Evolutionary conservation across 2,888 invertebrate species (phyloP).

Genomic region (Hermaeophaga mercurialis): DNA sequence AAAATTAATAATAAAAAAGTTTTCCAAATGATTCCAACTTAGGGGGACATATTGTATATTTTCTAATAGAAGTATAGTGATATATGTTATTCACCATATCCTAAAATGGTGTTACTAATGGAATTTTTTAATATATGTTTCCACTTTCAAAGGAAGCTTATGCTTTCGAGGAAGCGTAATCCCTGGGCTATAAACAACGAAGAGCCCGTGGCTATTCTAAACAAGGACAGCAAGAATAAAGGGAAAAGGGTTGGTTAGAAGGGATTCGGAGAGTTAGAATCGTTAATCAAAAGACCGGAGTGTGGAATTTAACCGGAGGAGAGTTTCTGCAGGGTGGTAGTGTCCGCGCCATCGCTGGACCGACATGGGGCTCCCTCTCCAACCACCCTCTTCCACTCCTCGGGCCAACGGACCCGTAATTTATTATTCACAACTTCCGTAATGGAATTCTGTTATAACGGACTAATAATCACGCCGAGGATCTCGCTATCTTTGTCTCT

Average conservation of each 20-base stretch:
- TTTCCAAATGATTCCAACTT: too few species aligned
- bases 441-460: constrained; percentile 53
- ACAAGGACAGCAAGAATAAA: constrained; percentile 34
- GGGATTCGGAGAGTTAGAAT: constrained; percentile 45
- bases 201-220: constrained; percentile 34
- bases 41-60: too few species aligned
- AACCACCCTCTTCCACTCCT: constrained; percentile 49
- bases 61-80: too few species aligned
- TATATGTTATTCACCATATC: too few species aligned
- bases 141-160: too few species aligned
- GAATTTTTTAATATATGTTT: too few species aligned
- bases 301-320: constrained; percentile 36
- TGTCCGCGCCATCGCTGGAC: constrained; percentile 62
- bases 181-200: constrained; percentile 16
- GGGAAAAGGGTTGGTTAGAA: constrained; percentile 32
- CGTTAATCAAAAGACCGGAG: constrained; percentile 51
- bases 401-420: constrained; percentile 46
- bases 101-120: too few species aligned
- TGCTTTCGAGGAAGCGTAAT: too few species aligned
- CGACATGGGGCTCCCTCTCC: constrained; percentile 64
- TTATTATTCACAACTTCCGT: constrained; percentile 56
- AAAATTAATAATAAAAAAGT: too few species aligned
- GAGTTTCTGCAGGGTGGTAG: constrained; percentile 41
- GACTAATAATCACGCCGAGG: constrained; percentile 46
- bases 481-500: constrained; percentile 14